Evolutionary conservation across 1,140 invertebrate species (phyloP).

Genomic region (Zaprionus tsacasi): DNA sequence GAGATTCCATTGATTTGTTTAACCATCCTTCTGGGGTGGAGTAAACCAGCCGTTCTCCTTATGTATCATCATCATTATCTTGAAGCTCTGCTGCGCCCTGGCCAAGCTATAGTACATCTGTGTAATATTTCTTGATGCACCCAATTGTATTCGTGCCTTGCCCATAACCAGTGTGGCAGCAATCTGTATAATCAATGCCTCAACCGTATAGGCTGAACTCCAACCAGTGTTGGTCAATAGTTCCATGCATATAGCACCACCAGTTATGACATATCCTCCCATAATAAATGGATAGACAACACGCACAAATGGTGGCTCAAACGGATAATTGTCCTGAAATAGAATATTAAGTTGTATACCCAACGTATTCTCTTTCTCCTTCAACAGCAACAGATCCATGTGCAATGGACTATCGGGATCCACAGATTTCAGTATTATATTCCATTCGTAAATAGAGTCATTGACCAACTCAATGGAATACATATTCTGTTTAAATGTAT

Average conservation of each 20-base stretch:
- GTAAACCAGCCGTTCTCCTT: slow-evolving; percentile 98
- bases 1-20: too few species aligned
- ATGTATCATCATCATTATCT: slow-evolving; percentile 99
- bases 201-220: slow-evolving; percentile 99
- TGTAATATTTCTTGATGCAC: slow-evolving; percentile 87
- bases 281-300: slow-evolving; percentile 93
- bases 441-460: slow-evolving; percentile 99
- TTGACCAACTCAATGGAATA: slow-evolving; percentile 96
- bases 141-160: slow-evolving; percentile 99
- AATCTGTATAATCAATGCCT: slow-evolving; percentile 99
- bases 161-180: slow-evolving; percentile 99
- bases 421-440: slow-evolving; percentile 97
- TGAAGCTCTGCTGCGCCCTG: slow-evolving; percentile 99
- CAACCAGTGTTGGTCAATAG: slow-evolving; percentile 99
- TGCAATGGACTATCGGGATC: slow-evolving; percentile 98
- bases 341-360: slow-evolving; percentile 98
- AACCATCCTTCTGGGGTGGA: slow-evolving; percentile 94
- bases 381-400: slow-evolving; percentile 95
- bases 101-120: slow-evolving; percentile 98
- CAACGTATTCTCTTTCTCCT: slow-evolving; percentile 99
- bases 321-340: slow-evolving; percentile 99
- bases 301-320: slow-evolving; percentile 98
- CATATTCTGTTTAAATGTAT: slow-evolving; percentile 97
- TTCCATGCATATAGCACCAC: slow-evolving; percentile 99
- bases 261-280: slow-evolving; percentile 91